These are phyloP conservation scores for Aromia moschata DNA, from an alignment of 2,888 invertebrate species.

Conservation along the genomic window DNA sequence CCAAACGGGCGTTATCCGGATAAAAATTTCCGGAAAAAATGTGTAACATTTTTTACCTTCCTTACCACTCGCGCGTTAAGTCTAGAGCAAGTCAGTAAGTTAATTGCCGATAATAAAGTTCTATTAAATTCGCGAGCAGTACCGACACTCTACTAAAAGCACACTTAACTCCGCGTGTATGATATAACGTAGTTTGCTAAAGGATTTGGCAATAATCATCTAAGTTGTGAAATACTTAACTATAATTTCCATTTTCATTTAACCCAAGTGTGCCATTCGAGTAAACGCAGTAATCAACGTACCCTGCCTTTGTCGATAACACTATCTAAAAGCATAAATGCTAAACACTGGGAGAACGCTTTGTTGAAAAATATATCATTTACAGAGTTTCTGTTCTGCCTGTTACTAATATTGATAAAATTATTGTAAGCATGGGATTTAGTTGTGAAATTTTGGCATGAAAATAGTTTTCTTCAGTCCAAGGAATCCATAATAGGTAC, in stretches of 20 bases:
- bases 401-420: no score
- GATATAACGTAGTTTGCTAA: background rate
- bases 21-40: background rate
- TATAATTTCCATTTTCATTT: background rate
- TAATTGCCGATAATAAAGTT: background rate
- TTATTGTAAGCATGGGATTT: no score
- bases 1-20: background rate
- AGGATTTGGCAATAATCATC: conserved; percentile 1
- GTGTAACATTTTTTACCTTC: background rate
- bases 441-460: no score
- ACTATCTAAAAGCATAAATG: no score
- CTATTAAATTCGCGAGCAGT: conserved; percentile 5
- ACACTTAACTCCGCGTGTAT: conserved; percentile 1
- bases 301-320: no score
- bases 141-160: conserved; percentile 12
- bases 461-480: no score
- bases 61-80: background rate
- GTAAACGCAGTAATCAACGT: background rate
- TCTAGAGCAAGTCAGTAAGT: background rate
- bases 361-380: no score
- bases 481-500: no score
- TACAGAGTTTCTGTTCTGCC: no score
- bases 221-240: conserved; percentile 3
- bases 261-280: background rate
- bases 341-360: no score